Evolutionary conservation across 2,797 vertebrate genomes (phyloP).

Genomic region (Poeciliopsis paucimaculata): DNA sequence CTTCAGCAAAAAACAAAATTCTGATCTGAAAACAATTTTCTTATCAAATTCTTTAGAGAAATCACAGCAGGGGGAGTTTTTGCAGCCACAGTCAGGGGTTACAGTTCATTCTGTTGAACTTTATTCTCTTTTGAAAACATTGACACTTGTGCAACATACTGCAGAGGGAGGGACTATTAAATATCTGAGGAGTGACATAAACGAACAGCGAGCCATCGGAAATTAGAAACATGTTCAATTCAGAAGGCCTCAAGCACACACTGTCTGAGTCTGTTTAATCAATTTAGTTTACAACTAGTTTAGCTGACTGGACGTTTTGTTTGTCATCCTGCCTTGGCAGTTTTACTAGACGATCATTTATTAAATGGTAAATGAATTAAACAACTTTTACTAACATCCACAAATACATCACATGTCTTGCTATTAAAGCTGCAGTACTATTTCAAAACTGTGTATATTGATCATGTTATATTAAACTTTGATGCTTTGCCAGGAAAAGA

Average conservation of each 20-base stretch:
- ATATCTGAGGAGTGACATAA: constrained; percentile 67
- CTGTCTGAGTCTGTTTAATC: constrained; percentile 8
- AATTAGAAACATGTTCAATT: constrained; percentile 70
- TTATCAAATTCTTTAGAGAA: not conserved
- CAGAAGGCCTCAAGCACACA: constrained; percentile 46
- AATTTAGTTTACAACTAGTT: not conserved
- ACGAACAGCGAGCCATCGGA: constrained; percentile 57
- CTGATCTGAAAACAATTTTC: constrained; percentile 3
- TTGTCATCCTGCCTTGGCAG: constrained; percentile 29
- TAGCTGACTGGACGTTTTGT: constrained; percentile 22
- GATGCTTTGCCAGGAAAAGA: too few relatives aligned
- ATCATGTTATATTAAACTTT: not conserved
- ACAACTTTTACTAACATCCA: not conserved
- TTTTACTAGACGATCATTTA: not conserved
- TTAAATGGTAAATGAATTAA: not conserved
- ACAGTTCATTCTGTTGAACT: constrained; percentile 38
- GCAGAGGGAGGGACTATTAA: constrained; percentile 52
- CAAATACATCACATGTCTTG: not conserved
- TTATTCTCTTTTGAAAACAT: constrained; percentile 55
- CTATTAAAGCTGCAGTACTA: not conserved
- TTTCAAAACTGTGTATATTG: not conserved
- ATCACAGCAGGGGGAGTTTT: not conserved
- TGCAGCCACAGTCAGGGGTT: constrained; percentile 20
- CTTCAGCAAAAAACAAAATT: not conserved
- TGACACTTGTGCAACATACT: constrained; percentile 51